Evolutionary conservation across 2,797 vertebrate genomes (phyloP), one percentile per base, ranked within the genome.

Genomic region (Nyctalus aviator): DNA sequence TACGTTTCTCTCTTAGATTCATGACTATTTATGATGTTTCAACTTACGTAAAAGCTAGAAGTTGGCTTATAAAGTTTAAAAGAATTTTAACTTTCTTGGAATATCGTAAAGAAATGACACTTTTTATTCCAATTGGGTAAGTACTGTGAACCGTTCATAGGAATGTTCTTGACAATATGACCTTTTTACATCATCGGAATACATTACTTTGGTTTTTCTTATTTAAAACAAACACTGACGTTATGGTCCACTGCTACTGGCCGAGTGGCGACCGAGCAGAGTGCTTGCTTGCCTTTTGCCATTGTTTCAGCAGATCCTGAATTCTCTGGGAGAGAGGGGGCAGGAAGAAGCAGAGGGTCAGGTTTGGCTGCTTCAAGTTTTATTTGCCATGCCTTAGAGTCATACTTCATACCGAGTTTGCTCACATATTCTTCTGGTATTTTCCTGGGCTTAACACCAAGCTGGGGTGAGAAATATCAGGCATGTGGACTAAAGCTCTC

Each of bases 11-110:
- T 91, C 17, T 85, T 95, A 97, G 97, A 95, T 97, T 97, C 90
- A 96, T 97, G 96, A 97, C 30, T 82, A 97, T 97, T 91, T 41
- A 96, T 75, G 97, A 97, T 72, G 96, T 97, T 90, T 97, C 93
- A 87, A 87, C 75, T 94, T 97, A 97, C 1, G 27, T 95, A 69
- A 96, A 14, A 96, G 32, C 94, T 90, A 95, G 88, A 95, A 97
- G 96, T 90, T 97, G 96, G 96, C 95, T 97, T 87, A 72, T 96
- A 21, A 97, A 95, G 78, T 94, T 97, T 89, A 97, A 96, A 95
- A 84, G n/a, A 4, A 9, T 97, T 21, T 84, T 97, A 90, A 57
- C 55, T 92, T 15, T 71, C 41, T 81, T 97, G 92, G 85, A 95
- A 62, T 96, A 95, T 90, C 78, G 20, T 79, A 96, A 87, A 95